Percentiles rank a stretch among this genome's conserved stretches.
Conservation (phyloP, 2,113 vertebrate species). For the Hydrolagus affinis region DNA sequence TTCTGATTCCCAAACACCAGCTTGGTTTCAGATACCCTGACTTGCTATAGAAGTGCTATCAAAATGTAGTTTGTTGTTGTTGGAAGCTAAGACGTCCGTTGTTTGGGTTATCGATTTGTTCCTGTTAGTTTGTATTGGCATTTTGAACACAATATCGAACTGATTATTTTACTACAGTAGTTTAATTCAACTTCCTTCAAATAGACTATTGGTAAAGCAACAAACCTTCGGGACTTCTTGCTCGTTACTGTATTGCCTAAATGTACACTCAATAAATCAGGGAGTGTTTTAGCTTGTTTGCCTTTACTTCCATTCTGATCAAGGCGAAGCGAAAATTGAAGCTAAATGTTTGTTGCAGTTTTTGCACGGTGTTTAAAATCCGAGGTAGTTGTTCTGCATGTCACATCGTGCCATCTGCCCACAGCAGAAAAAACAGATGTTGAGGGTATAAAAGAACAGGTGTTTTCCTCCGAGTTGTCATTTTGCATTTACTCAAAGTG, state of each 20-base stretch:
- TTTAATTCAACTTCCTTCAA: no score
- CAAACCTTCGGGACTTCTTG: not conserved
- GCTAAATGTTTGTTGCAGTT: not conserved
- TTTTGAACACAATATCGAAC: no score
- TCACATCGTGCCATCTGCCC: slow-evolving; percentile 7
- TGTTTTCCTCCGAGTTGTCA: not conserved
- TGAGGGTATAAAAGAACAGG: slow-evolving; percentile 2
- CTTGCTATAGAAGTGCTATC: no score
- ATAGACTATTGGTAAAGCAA: no score
- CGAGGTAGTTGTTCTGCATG: not conserved
- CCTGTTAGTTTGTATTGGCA: no score
- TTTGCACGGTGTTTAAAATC: not conserved
- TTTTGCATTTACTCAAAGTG: slow-evolving; percentile 16
- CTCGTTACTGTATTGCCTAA: not conserved
- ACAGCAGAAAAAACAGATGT: slow-evolving; percentile 17
- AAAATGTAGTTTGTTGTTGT: no score
- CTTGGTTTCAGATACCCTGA: no score
- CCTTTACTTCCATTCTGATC: not conserved
- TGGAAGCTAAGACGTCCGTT: no score
- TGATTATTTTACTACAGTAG: no score
- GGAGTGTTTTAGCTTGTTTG: not conserved
- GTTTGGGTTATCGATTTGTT: no score
- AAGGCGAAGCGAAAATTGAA: not conserved
- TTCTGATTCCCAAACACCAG: no score
- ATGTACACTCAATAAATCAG: not conserved